A percentile compares a stretch with the other conserved stretches of the same genome.
Evolutionary conservation across 2,113 vertebrate species (phyloP).

Genomic region (Sylvietta virens): DNA sequence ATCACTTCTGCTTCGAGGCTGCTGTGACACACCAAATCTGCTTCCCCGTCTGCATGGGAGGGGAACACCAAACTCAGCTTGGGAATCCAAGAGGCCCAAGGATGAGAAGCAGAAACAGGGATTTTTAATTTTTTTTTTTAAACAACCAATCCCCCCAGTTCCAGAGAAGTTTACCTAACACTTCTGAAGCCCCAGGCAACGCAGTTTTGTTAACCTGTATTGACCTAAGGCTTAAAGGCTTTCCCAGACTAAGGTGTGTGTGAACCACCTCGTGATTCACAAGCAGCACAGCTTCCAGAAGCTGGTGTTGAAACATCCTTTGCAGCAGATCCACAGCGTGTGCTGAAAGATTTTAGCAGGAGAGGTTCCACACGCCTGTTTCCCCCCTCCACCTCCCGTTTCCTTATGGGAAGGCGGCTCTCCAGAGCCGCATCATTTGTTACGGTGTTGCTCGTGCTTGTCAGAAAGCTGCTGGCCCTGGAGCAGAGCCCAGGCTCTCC

Average conservation of each 20-base stretch:
- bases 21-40: not conserved
- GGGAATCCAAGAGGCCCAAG: not conserved
- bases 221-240: not conserved
- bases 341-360: not conserved
- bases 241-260: not conserved
- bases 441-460: not conserved
- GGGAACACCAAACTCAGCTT: not conserved
- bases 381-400: not conserved
- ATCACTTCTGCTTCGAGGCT: not conserved
- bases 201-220: not conserved
- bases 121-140: not conserved
- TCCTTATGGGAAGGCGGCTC: not conserved
- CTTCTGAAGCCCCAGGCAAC: not conserved
- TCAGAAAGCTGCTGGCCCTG: not conserved
- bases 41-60: not conserved
- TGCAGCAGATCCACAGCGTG: not conserved
- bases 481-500: not conserved
- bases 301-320: not conserved
- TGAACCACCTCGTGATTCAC: not conserved
- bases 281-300: not conserved
- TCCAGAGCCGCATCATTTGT: not conserved
- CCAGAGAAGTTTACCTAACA: not conserved
- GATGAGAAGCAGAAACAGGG: not conserved
- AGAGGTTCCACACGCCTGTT: not conserved
- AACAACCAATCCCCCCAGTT: not conserved